Evolutionary conservation across 2,797 vertebrate species (phyloP).

Genomic region (Tragelaphus oryx): DNA sequence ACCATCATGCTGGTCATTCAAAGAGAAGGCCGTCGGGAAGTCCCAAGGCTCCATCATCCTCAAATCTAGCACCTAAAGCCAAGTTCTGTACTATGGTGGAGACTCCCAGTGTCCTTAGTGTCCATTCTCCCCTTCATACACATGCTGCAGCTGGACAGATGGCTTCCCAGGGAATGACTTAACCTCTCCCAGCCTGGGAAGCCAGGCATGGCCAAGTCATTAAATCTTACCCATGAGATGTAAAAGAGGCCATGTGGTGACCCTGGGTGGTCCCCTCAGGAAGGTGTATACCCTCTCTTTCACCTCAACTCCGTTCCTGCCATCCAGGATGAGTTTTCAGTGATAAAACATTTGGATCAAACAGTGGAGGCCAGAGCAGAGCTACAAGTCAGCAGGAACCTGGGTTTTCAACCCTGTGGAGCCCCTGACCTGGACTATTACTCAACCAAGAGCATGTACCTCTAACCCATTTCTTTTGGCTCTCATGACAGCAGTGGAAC

Average conservation of each 20-base stretch:
- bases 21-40: not conserved
- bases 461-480: too few relatives aligned
- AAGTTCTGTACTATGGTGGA: not conserved
- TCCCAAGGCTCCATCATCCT: not conserved
- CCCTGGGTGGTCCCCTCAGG: not conserved
- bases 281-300: not conserved
- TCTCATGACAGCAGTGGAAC: not conserved
- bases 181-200: not conserved
- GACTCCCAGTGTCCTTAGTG: not conserved
- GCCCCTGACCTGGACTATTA: not conserved
- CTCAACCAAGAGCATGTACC: not conserved
- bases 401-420: not conserved
- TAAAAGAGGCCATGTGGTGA: too few relatives aligned
- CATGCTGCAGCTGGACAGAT: not conserved
- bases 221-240: not conserved
- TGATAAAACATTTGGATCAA: not conserved
- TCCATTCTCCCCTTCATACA: not conserved
- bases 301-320: not conserved
- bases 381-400: not conserved
- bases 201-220: not conserved
- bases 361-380: not conserved
- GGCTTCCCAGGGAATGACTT: not conserved
- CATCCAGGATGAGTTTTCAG: not conserved
- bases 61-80: not conserved
- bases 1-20: not conserved